phyloP scores from a whole-genome alignment of 2,113 vertebrate genomes.

The Thalassoma bifasciatum region DNA sequence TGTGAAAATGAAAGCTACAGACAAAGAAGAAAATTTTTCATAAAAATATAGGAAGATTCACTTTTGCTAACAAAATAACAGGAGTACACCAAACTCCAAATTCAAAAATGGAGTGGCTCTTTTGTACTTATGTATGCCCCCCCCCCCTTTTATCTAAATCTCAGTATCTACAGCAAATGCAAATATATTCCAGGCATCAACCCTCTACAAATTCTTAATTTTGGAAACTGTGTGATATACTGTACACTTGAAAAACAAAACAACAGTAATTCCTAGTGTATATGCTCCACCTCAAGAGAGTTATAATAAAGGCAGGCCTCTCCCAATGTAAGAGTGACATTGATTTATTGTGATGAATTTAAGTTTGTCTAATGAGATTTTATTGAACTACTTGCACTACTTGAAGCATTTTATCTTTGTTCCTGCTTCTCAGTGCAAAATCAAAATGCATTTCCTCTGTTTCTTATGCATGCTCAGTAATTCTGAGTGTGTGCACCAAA shows the following conservation, averaged over 20 bases:
- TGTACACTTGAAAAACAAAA: neutral
- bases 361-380: neutral
- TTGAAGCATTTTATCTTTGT: neutral
- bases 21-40: constrained; percentile 6
- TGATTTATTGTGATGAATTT: neutral
- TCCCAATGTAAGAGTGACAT: no score
- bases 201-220: no score
- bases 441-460: neutral
- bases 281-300: neutral
- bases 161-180: neutral
- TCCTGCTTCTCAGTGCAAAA: neutral
- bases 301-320: no score
- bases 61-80: no score
- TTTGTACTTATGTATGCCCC: neutral
- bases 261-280: neutral
- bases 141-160: neutral
- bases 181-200: neutral
- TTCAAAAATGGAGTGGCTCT: neutral
- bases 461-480: constrained; percentile 7
- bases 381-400: no score
- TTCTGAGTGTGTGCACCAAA: neutral
- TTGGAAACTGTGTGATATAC: no score
- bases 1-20: neutral
- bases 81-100: neutral
- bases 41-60: no score